Evolutionary conservation across 2,797 vertebrate species (phyloP).

Genomic region (Babyrousa celebensis): DNA sequence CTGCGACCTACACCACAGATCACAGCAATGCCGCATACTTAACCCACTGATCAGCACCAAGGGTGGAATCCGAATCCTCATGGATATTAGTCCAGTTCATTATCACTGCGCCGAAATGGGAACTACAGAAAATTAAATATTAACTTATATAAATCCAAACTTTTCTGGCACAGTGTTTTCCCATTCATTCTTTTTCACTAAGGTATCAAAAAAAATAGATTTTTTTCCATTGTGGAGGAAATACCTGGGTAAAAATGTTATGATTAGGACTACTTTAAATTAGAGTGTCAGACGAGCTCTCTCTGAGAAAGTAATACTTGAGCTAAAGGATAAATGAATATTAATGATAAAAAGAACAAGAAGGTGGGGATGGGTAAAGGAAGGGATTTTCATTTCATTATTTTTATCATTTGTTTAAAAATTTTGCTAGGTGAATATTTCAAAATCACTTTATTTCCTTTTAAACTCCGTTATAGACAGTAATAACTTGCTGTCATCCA

Average conservation of each 20-base stretch:
- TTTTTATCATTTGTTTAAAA: conserved; percentile 8
- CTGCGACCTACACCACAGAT: too few relatives aligned
- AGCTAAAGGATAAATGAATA: not conserved
- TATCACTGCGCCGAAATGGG: too few relatives aligned
- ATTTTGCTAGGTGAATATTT: not conserved
- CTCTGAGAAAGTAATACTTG: not conserved
- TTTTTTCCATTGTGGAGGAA: not conserved
- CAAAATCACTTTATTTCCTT: not conserved
- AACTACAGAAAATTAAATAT: not conserved
- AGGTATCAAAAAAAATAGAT: not conserved
- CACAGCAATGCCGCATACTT: too few relatives aligned
- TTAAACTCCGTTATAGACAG: not conserved
- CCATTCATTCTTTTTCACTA: not conserved
- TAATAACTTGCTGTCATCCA: not conserved
- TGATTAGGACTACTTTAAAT: not conserved
- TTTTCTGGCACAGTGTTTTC: not conserved
- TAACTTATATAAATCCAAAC: not conserved
- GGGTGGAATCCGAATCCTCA: too few relatives aligned
- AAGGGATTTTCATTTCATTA: not conserved
- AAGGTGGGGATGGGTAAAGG: not conserved
- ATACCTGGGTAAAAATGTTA: not conserved
- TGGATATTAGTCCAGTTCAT: too few relatives aligned
- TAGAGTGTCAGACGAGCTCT: fast-evolving
- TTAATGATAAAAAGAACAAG: not conserved
- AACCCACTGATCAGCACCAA: too few relatives aligned